Conservation (phyloP, 2,888 invertebrate genomes). For the Phymatocera aterrima region DNA sequence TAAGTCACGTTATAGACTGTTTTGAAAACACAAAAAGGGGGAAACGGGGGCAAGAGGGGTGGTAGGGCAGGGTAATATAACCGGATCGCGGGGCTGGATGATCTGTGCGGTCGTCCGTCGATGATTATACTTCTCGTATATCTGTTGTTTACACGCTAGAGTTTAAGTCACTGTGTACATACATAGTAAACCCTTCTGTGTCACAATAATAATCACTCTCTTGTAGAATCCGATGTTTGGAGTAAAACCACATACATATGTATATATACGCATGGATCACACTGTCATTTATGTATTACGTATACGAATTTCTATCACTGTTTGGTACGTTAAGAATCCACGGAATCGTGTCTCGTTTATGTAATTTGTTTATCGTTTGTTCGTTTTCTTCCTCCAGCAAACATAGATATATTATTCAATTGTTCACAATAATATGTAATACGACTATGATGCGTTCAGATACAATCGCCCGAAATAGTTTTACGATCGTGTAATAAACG, state of each 20-base stretch:
- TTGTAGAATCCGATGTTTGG: constrained; percentile 16
- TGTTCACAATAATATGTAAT: constrained; percentile 10
- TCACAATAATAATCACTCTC: not conserved
- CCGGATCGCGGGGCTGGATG: too few species aligned
- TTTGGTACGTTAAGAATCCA: constrained; percentile 19
- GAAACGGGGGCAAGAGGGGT: too few species aligned
- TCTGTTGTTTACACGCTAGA: not conserved
- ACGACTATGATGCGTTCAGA: not conserved
- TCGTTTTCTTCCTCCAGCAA: too few species aligned
- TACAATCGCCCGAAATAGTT: not conserved
- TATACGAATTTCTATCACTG: constrained; percentile 28
- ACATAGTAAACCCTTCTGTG: not conserved
- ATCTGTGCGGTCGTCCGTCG: not conserved
- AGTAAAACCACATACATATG: constrained; percentile 1
- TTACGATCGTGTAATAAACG: too few species aligned
- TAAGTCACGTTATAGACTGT: not conserved
- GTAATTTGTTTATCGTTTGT: not conserved
- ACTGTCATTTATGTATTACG: too few species aligned
- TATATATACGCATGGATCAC: constrained; percentile 15
- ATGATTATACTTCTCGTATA: not conserved
- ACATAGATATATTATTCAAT: not conserved
- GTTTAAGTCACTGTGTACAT: constrained; percentile 8
- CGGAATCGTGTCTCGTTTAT: not conserved
- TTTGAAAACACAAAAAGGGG: constrained; percentile 25
- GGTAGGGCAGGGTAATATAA: too few species aligned